Percentiles rank a stretch among this genome's conserved stretches.
Conservation (phyloP, 2,888 invertebrate species). For the Mesodorylaimus sp. region DNA sequence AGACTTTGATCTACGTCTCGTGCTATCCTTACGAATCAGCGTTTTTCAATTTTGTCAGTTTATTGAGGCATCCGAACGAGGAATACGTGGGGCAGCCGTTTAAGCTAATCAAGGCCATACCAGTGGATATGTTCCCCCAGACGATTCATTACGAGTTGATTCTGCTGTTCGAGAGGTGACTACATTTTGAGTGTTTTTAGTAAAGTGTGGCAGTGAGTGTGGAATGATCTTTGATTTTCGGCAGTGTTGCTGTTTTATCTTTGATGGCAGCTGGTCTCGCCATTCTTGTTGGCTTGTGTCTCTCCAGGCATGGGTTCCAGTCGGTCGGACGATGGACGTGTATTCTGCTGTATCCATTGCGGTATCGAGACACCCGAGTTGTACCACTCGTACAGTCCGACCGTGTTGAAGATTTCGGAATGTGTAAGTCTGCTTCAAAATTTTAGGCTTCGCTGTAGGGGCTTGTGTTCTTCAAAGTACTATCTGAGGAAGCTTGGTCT, state of each 20-base stretch:
- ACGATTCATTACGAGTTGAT: conserved; percentile 79
- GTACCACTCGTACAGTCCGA: conserved; percentile 19
- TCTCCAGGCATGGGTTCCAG: too few species aligned
- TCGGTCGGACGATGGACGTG: too few species aligned
- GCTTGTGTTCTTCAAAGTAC: too few species aligned
- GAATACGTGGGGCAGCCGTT: conserved; percentile 64
- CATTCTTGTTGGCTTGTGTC: too few species aligned
- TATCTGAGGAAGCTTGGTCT: too few species aligned
- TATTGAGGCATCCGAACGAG: conserved; percentile 49
- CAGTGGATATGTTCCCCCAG: conserved; percentile 91
- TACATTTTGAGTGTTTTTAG: too few species aligned
- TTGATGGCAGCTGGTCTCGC: too few species aligned
- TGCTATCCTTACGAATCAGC: conserved; percentile 59
- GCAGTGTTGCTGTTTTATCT: too few species aligned
- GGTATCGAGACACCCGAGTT: conserved; percentile 14
- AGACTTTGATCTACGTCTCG: conserved; percentile 68
- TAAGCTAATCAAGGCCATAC: conserved; percentile 56
- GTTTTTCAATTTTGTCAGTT: conserved; percentile 59
- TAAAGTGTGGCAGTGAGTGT: too few species aligned
- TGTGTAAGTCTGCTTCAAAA: conserved; percentile 17
- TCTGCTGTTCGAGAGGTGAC: conserved; percentile 50
- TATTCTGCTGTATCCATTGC: conserved; percentile 24
- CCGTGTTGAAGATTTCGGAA: conserved; percentile 22
- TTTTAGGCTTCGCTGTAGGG: background rate
- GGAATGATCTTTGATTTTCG: too few species aligned